Evolutionary conservation across 1,140 invertebrate species (phyloP).

Genomic region (Diprion similis): DNA sequence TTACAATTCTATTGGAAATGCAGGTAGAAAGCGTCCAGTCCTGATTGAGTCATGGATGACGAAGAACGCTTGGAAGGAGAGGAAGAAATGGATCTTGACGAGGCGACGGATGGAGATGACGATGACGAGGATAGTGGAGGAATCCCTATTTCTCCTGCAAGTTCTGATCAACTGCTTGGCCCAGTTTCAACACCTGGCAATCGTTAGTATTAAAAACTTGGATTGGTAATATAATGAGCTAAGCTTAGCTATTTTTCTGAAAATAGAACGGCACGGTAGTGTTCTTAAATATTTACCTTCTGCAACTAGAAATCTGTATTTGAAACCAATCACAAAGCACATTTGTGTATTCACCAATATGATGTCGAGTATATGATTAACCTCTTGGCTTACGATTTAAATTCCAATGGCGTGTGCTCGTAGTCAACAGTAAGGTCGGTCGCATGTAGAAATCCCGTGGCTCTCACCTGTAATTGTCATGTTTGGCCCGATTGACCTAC

Average conservation of each 20-base stretch:
- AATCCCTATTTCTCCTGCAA: slow-evolving; percentile 56
- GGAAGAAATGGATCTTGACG: slow-evolving; percentile 62
- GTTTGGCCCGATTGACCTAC: too few relatives aligned
- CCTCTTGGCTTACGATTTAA: too few relatives aligned
- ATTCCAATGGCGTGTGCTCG: too few relatives aligned
- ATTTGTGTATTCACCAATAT: too few relatives aligned
- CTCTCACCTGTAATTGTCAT: too few relatives aligned
- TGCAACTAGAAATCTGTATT: too few relatives aligned
- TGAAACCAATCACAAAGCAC: too few relatives aligned
- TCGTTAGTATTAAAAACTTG: slow-evolving; percentile 36
- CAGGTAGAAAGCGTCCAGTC: background rate
- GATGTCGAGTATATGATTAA: too few relatives aligned
- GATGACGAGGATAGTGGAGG: slow-evolving; percentile 58
- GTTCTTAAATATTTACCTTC: too few relatives aligned
- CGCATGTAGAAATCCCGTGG: too few relatives aligned
- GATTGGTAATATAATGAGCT: background rate
- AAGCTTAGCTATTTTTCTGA: background rate
- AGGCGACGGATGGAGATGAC: slow-evolving; percentile 59
- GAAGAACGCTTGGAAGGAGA: slow-evolving; percentile 60
- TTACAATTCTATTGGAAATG: background rate
- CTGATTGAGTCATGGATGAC: slow-evolving; percentile 54
- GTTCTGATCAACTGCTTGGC: slow-evolving; percentile 57
- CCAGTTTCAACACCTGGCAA: slow-evolving; percentile 48
- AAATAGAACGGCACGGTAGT: too few relatives aligned
- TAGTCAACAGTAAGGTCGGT: too few relatives aligned